phyloP scores from a whole-genome alignment of 2,113 vertebrate genomes.

The Pseudonaja textilis region DNA sequence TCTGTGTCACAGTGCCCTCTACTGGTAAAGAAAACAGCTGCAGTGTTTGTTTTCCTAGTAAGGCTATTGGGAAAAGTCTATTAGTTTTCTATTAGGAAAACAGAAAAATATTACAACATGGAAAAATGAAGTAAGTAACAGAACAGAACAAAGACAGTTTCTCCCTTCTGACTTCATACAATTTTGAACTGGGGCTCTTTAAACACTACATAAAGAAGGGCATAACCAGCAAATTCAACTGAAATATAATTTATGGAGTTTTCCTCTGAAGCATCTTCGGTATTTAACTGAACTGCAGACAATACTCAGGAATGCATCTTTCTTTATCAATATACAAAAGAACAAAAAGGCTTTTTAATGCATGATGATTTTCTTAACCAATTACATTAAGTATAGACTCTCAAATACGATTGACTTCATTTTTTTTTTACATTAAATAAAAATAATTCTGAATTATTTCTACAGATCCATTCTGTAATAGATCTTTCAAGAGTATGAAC shows the following conservation, averaged over 20 bases:
- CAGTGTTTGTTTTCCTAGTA: not conserved
- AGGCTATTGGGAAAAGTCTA: not conserved
- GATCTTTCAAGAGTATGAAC: not conserved
- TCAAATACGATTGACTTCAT: not conserved
- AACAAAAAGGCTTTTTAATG: not conserved
- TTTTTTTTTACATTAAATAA: not conserved
- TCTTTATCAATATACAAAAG: not conserved
- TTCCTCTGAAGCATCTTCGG: not conserved
- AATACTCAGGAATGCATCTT: not conserved
- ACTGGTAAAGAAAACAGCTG: not conserved
- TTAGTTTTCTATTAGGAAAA: not conserved
- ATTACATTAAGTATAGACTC: not conserved
- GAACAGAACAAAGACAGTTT: not conserved
- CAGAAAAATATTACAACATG: not conserved
- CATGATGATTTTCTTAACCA: not conserved
- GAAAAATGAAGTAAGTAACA: not conserved
- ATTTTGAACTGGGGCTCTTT: not conserved
- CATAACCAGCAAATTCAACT: not conserved
- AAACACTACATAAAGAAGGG: not conserved
- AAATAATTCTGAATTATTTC: not conserved
- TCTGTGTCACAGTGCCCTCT: not conserved
- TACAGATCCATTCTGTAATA: not conserved
- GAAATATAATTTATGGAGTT: not conserved
- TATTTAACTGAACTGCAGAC: not conserved
- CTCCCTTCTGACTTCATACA: not conserved